Conservation (phyloP, 2,113 vertebrate species). For the Melanotaenia duboulayi region DNA sequence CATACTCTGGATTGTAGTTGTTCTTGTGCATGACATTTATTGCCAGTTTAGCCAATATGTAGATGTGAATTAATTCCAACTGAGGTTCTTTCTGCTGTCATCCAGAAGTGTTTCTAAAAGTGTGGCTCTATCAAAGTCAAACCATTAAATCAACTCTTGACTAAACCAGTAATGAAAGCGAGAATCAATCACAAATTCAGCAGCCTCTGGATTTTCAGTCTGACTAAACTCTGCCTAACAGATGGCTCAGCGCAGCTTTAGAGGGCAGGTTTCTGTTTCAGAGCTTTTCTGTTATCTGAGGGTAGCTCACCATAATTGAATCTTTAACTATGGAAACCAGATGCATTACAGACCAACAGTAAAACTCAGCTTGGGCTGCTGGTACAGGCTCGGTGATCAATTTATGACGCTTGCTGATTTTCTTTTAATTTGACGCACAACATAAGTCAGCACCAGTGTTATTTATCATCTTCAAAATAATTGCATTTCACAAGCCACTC, state of each 20-base stretch:
- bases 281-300: too few relatives aligned
- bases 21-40: not conserved
- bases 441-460: not conserved
- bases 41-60: too few relatives aligned
- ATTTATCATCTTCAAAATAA: not conserved
- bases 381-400: not conserved
- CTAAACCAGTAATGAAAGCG: not conserved
- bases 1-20: not conserved
- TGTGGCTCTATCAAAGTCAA: not conserved
- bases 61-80: not conserved
- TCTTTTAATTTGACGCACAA: not conserved
- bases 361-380: not conserved
- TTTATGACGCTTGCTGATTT: not conserved
- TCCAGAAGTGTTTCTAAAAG: not conserved
- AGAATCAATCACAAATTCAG: not conserved
- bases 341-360: conserved; percentile 1
- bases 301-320: not conserved
- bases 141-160: not conserved
- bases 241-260: conserved; percentile 27
- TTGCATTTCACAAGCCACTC: not conserved
- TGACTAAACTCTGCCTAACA: conserved; percentile 7
- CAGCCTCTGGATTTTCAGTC: conserved; percentile 36
- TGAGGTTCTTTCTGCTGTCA: not conserved
- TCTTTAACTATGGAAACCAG: not conserved
- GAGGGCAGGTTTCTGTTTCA: conserved; percentile 13